phyloP scores from a whole-genome alignment of 92 coral and sea anemone species.

The Micromussa lordhowensis region DNA sequence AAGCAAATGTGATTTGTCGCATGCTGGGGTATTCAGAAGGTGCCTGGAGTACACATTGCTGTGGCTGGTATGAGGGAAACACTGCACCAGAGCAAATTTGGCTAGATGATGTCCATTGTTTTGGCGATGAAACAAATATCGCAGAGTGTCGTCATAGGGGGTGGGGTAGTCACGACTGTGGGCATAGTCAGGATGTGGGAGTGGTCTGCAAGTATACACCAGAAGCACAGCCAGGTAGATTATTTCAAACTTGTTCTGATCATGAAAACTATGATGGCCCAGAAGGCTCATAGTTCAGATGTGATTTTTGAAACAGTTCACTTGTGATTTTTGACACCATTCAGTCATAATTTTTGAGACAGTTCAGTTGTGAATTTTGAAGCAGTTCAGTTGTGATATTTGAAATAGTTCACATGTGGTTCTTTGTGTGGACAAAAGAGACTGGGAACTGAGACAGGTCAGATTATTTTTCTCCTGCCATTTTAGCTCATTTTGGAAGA shows the following conservation, averaged over 20 bases:
- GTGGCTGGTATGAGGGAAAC: constrained; percentile 1
- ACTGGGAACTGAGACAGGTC: too few relatives aligned
- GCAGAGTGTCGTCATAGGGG: constrained; percentile 49
- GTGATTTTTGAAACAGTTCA: too few relatives aligned
- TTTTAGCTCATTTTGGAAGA: too few relatives aligned
- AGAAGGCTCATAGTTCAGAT: too few relatives aligned
- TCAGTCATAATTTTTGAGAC: too few relatives aligned
- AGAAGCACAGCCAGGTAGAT: constrained; percentile 2
- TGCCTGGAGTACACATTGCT: constrained; percentile 51
- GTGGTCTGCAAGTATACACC: constrained; percentile 53
- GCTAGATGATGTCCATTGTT: constrained; percentile 39
- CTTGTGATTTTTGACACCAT: too few relatives aligned
- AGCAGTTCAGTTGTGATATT: too few relatives aligned
- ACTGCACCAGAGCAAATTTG: constrained; percentile 25
- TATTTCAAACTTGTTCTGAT: background rate
- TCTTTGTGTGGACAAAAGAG: too few relatives aligned
- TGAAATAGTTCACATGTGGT: too few relatives aligned
- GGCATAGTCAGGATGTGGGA: constrained; percentile 31
- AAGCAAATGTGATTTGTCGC: constrained; percentile 73
- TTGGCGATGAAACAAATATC: constrained; percentile 27
- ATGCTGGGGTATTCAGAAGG: constrained; percentile 61
- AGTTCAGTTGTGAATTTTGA: too few relatives aligned
- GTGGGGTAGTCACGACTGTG: constrained; percentile 48
- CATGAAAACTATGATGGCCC: too few relatives aligned
- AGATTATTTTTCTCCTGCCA: too few relatives aligned